These are phyloP conservation scores for Coenonympha glycerion DNA, from an alignment of 2,888 invertebrate genomes.

Conservation along the genomic window DNA sequence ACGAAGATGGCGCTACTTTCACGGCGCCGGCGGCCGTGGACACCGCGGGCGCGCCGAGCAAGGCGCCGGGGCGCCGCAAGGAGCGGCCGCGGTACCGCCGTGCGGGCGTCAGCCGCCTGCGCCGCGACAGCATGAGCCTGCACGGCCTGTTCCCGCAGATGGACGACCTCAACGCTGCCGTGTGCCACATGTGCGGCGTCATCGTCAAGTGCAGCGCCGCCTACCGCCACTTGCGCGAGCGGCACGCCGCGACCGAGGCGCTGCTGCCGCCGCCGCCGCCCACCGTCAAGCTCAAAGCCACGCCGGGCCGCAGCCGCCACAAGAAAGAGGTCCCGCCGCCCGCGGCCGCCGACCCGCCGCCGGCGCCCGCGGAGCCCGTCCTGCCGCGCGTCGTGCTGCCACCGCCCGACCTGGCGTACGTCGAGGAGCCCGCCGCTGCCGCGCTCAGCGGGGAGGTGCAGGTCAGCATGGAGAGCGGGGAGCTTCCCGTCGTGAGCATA, in stretches of 20 bases:
- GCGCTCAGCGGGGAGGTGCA: constrained; percentile 59
- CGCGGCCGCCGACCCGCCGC: constrained; percentile 52
- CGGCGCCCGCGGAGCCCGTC: constrained; percentile 56
- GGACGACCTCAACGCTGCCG: constrained; percentile 84
- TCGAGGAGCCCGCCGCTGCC: constrained; percentile 55
- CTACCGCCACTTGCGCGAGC: constrained; percentile 81
- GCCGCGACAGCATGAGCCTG: constrained; percentile 80
- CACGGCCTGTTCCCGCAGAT: constrained; percentile 87
- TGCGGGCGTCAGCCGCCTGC: constrained; percentile 72
- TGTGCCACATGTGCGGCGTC: constrained; percentile 85
- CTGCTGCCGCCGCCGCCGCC: constrained; percentile 67
- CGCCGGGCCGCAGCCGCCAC: constrained; percentile 53
- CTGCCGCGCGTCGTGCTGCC: constrained; percentile 61
- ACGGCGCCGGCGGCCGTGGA: constrained; percentile 52
- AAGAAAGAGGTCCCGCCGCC: constrained; percentile 63
- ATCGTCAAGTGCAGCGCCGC: constrained; percentile 87
- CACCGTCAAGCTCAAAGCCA: constrained; percentile 47
- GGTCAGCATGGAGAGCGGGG: constrained; percentile 64
- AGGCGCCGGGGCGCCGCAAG: constrained; percentile 45
- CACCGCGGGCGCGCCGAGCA: constrained; percentile 41
- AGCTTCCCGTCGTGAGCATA: constrained; percentile 71
- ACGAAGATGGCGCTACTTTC: constrained; percentile 51
- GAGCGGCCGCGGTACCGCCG: constrained; percentile 49
- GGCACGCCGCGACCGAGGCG: constrained; percentile 64
- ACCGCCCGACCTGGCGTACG: constrained; percentile 57